A percentile compares a stretch with the other conserved stretches of the same genome.
phyloP scores from a whole-genome alignment of 1,140 invertebrate genomes.

The Uloborus diversus region DNA sequence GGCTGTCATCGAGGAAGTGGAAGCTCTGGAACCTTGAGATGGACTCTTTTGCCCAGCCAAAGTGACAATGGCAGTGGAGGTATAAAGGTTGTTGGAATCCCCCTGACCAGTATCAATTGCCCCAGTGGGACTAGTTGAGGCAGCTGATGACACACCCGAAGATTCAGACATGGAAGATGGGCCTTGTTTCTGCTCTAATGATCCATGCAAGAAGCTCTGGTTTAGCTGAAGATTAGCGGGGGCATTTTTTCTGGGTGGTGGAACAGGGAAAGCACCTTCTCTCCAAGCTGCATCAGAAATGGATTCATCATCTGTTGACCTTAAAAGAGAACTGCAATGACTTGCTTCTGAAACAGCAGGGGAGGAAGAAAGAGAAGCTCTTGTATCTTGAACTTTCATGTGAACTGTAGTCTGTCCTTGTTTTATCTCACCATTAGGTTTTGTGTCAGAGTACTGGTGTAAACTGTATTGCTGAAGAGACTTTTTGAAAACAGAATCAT shows the following conservation, averaged over 20 bases:
- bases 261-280: constrained; percentile 13
- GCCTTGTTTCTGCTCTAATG: constrained; percentile 11
- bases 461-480: not conserved
- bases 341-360: constrained; percentile 51
- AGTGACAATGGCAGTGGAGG: constrained; percentile 50
- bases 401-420: not conserved
- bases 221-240: constrained; percentile 25
- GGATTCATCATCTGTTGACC: constrained; percentile 46
- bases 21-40: not conserved
- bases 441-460: not conserved
- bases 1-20: constrained; percentile 47
- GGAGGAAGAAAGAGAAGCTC: constrained; percentile 40
- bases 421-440: constrained; percentile 7
- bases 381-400: constrained; percentile 10
- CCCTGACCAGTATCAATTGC: constrained; percentile 7
- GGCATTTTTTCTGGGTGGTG: constrained; percentile 40
- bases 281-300: constrained; percentile 27
- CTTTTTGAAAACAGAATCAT: constrained; percentile 41
- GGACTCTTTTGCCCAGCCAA: constrained; percentile 47
- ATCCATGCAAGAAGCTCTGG: constrained; percentile 37
- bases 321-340: constrained; percentile 30
- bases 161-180: constrained; percentile 12
- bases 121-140: constrained; percentile 27
- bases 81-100: constrained; percentile 41
- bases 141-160: constrained; percentile 35